A percentile compares a stretch with the other conserved stretches of the same genome.
Conservation (phyloP, 2,113 vertebrate species). For the Fulica atra region DNA sequence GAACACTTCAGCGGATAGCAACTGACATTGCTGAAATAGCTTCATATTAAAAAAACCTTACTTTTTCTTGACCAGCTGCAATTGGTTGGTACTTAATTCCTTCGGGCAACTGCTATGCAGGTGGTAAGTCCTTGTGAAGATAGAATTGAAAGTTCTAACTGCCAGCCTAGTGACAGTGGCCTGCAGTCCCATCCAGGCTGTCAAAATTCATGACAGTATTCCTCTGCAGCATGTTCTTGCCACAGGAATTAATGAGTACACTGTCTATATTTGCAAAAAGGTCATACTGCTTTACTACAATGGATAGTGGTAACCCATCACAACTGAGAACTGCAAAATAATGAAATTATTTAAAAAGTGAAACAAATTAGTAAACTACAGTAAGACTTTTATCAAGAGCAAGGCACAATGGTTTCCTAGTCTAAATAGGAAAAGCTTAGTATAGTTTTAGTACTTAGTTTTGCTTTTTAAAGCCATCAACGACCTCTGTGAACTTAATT, state of each 20-base stretch:
- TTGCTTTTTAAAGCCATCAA: background rate
- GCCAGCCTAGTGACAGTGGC: background rate
- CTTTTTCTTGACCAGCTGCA: background rate
- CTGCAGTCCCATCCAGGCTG: background rate
- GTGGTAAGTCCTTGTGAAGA: background rate
- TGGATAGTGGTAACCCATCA: background rate
- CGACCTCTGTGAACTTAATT: background rate
- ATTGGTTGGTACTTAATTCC: background rate
- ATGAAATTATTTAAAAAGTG: background rate
- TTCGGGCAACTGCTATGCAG: background rate
- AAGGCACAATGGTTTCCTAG: background rate
- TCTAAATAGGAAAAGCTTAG: background rate
- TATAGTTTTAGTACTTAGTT: background rate
- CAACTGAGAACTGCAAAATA: background rate
- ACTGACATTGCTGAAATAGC: background rate
- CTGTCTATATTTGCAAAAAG: background rate
- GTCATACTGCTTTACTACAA: background rate
- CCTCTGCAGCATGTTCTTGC: background rate
- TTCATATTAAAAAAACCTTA: background rate
- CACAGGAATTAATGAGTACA: background rate
- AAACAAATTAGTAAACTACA: background rate
- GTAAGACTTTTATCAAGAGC: background rate
- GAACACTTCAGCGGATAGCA: background rate
- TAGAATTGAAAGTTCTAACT: background rate
- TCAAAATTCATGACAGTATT: background rate